phyloP scores from a whole-genome alignment of 2,797 vertebrate genomes.

The Urosaurus nigricauda region DNA sequence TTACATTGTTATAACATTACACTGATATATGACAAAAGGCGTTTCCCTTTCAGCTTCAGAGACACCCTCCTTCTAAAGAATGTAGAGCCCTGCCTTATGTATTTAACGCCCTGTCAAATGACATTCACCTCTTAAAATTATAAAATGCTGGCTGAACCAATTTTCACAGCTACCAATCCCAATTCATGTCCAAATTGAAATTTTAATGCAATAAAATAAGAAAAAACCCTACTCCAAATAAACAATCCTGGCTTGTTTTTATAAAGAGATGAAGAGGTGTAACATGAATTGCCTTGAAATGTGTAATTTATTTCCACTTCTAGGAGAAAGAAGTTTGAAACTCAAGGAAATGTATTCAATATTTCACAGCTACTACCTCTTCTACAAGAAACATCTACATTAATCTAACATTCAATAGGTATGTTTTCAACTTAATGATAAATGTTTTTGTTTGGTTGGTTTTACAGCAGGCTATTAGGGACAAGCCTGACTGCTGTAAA shows the following conservation, averaged over 20 bases:
- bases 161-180: neutral
- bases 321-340: slow-evolving; percentile 19
- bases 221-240: slow-evolving; percentile 45
- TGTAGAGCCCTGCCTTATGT: neutral
- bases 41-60: neutral
- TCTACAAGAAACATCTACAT: slow-evolving; percentile 13
- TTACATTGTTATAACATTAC: neutral
- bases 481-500: slow-evolving; percentile 49
- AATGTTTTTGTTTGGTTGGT: slow-evolving; percentile 13
- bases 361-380: slow-evolving; percentile 12
- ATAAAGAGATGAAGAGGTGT: neutral
- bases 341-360: slow-evolving; percentile 32
- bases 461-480: slow-evolving; percentile 44
- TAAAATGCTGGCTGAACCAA: neutral
- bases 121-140: neutral
- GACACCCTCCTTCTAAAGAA: neutral
- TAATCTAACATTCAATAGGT: neutral
- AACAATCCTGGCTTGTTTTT: slow-evolving; percentile 7
- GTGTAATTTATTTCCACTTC: slow-evolving; percentile 19
- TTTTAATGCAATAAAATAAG: slow-evolving; percentile 3
- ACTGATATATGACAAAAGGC: neutral
- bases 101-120: neutral
- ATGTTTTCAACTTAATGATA: slow-evolving; percentile 39
- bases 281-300: slow-evolving; percentile 18
- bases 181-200: neutral